Percentiles rank a stretch among this genome's conserved stretches.
Conservation (phyloP, 2,888 invertebrate species). For the Deroplatys truncata region DNA sequence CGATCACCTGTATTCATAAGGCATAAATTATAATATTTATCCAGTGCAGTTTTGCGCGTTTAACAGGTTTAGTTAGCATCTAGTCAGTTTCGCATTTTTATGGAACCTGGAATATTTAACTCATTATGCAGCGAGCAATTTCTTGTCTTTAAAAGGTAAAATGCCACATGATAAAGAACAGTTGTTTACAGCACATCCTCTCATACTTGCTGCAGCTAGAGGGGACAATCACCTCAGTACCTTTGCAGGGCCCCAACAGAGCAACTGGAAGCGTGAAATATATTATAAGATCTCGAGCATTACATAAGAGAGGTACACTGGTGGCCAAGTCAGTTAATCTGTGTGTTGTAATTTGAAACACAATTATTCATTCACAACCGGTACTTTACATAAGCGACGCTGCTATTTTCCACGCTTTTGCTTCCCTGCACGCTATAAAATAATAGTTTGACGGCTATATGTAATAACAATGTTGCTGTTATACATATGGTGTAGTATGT, state of each 20-base stretch:
- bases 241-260: background rate
- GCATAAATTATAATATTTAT: no score
- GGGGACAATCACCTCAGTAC: no score
- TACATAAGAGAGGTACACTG: background rate
- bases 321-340: background rate
- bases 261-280: background rate
- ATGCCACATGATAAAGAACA: no score
- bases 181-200: no score
- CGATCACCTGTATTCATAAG: no score
- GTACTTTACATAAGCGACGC: background rate
- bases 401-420: background rate
- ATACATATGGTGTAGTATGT: background rate
- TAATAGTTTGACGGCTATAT: background rate
- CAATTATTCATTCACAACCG: background rate
- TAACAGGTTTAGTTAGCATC: no score
- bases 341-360: background rate
- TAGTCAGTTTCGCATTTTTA: no score
- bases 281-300: background rate
- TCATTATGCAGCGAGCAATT: no score
- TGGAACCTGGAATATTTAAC: no score
- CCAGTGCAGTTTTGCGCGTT: no score
- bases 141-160: no score
- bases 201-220: no score
- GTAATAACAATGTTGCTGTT: background rate
- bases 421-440: background rate